Evolutionary conservation across 1,140 invertebrate species (phyloP), one percentile per base, ranked within the genome.

Genomic region (Brachionus plicatilis): DNA sequence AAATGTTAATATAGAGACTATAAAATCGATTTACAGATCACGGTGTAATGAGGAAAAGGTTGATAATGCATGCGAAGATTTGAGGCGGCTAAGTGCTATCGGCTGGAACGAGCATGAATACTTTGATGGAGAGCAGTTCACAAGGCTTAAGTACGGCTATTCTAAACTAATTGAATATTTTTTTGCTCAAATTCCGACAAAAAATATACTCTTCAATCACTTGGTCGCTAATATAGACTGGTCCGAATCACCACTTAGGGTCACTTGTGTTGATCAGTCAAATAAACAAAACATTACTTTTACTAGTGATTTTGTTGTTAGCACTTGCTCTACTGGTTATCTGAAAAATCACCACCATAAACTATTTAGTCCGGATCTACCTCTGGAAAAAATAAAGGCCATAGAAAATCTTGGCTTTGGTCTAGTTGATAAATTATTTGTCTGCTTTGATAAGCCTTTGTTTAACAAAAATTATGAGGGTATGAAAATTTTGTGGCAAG

Each of bases 351-450:
- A 68, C 11, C 60, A 68, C 33, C 17, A 70, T 7, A 29, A 83
- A 11, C 14, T 83, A 7, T 83, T 83, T 41, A 17, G 14, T 29
- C 82, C 82, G 11, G 3, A 43, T 33, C 20, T 83, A 20, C 82
- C 82, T 11, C 24, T 50, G n/a, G 24, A 68, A 17, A 83, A 83
- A 83, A 33, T 68, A 47, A 68, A 53, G 14, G 60, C 82, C 7
- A 83, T 83, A 8, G 82, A 83, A 83, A 83, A 72, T 56, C 33
- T 83, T 20, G 82, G 60, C 14, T 83, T 83, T 70, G 82, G 65
- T 14, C 47, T 33, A 17, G 43, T 83, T 9, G 29, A 83, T 56
- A 83, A 83, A 83, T 7, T 83, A n/a, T 70, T 47, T 37, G n/a
- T 83, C 1, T 20, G 20, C 20, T 82, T 33, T 82, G 79, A 82